Evolutionary conservation across 1,140 invertebrate genomes (phyloP).

Genomic region (Diorhabda elongata): DNA sequence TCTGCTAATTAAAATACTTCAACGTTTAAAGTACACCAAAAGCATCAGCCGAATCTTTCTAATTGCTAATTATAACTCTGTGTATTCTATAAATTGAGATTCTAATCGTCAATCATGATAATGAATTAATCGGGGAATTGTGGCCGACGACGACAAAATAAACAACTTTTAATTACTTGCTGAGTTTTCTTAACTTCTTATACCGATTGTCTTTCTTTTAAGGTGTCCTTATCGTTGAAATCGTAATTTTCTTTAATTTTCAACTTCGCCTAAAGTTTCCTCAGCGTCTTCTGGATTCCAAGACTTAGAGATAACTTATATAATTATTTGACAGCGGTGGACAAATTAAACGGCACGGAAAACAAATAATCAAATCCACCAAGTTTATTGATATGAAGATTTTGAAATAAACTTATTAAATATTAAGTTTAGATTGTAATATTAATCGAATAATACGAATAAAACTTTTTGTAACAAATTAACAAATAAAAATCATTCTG

Average conservation of each 20-base stretch:
- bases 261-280: conserved; percentile 10
- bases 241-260: conserved; percentile 18
- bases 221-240: conserved; percentile 19
- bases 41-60: conserved; percentile 40
- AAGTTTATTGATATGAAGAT: too few relatives aligned
- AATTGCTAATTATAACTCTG: conserved; percentile 48
- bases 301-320: conserved; percentile 18
- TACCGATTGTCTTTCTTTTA: conserved; percentile 28
- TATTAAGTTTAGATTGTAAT: too few relatives aligned
- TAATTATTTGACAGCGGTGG: conserved; percentile 17
- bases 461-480: too few relatives aligned
- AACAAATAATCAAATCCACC: conserved; percentile 10
- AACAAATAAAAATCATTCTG: too few relatives aligned
- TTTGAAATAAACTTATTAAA: too few relatives aligned
- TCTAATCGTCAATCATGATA: conserved; percentile 47
- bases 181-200: conserved; percentile 37
- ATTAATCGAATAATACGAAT: too few relatives aligned
- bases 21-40: conserved; percentile 34
- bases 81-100: conserved; percentile 49
- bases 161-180: conserved; percentile 44
- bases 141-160: conserved; percentile 34
- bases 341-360: conserved; percentile 16
- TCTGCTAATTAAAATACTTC: conserved; percentile 45
- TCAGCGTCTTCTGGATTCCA: not conserved
- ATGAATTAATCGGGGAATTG: conserved; percentile 46